Evolutionary conservation across 2,888 invertebrate species (phyloP), one percentile per base, ranked within the genome.

Genomic region (Caenorhabditis parvicauda): DNA sequence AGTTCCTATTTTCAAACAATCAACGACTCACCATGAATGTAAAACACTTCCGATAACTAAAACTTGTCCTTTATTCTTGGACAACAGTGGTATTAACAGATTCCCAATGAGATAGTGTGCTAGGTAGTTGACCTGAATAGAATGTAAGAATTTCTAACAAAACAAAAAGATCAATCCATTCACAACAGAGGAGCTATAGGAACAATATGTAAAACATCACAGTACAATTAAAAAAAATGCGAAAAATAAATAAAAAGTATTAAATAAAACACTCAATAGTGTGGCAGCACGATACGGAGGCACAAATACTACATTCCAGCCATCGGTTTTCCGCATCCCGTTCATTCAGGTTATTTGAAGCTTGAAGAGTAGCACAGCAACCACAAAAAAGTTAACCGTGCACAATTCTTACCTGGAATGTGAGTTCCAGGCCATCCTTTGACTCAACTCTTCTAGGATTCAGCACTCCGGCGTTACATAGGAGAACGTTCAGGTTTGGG

Each of bases 31-130:
- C 79, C 76, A 75, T 22, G 66, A 64, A 49, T 80, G 80, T 17
- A 79, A 67, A 21, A 77, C 71, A 55, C 79, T 79, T 44, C 80
- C 79, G 47, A 80, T 77, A 14, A 80, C 64, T 21, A 77, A 59
- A 21, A 80, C 63, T 42, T 79, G 57, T 19, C 77, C 64, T 9
- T 54, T 54, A 56, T 80, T 79, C 24, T 55, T 43, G 32, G 70
- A 64, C 49, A 80, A 56, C 22, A 70, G 29, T 3, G 67, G 64
- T 5, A 74, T 45, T 32, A 80, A 59, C 25, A 64, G 54, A 43
- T 74, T 72, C 54, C 67, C 69, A 21, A 80, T 59, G 22, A 75
- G 55, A 50, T 76, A 79, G 44, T 80, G 79, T n/a, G 80, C 59
- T 49, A 80, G 63, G 51, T 79, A 79, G 57, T 80, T 80, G 44